Conservation (phyloP, 2,888 invertebrate genomes). For the Heliconius erato region DNA sequence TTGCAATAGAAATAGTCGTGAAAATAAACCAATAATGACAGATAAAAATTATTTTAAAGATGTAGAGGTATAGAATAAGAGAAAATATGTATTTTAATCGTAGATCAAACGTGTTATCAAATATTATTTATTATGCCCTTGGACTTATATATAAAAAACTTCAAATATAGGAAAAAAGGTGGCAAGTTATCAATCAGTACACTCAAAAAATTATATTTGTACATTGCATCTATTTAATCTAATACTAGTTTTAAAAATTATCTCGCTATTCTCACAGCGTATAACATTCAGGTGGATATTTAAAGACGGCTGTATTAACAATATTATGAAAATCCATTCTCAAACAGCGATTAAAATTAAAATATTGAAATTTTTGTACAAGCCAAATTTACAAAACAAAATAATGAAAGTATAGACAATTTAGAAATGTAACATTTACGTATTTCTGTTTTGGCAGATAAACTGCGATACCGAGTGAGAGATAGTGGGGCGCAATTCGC, state of each 20-base stretch:
- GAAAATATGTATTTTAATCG: constrained; percentile 2
- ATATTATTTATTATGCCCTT: constrained; percentile 37
- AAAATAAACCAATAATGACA: constrained; percentile 14
- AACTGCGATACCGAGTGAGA: constrained; percentile 82
- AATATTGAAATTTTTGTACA: background rate
- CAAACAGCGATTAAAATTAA: background rate
- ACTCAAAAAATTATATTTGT: constrained; percentile 51
- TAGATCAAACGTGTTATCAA: constrained; percentile 47
- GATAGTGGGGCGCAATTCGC: constrained; percentile 83
- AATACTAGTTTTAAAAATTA: constrained; percentile 32
- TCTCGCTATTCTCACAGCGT: background rate
- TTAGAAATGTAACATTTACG: constrained; percentile 17
- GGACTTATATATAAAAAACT: constrained; percentile 35
- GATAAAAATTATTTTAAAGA: constrained; percentile 9
- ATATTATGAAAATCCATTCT: constrained; percentile 1
- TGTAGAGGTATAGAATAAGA: background rate
- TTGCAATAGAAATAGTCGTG: constrained; percentile 1
- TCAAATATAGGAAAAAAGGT: constrained; percentile 39
- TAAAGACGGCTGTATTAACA: background rate
- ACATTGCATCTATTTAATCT: constrained; percentile 48
- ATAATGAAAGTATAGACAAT: background rate
- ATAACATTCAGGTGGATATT: constrained; percentile 6
- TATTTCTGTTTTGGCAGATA: constrained; percentile 75
- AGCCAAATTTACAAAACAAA: constrained; percentile 1
- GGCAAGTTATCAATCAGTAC: constrained; percentile 51